Evolutionary conservation across 2,888 invertebrate genomes (phyloP).

Genomic region (Selenia dentaria): DNA sequence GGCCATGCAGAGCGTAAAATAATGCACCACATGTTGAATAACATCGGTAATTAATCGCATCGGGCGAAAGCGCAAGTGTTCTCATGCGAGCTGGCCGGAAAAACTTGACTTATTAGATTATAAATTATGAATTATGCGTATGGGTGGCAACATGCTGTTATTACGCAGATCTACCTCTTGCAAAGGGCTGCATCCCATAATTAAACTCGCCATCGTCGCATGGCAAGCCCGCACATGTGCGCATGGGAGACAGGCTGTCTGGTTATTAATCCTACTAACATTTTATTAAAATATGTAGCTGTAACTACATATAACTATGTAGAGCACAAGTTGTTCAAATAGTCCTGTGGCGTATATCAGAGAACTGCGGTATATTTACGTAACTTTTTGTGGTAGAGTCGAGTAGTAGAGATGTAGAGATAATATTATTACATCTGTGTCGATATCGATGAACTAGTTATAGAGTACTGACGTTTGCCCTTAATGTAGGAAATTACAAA

Average conservation of each 20-base stretch:
- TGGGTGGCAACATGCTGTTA: conserved; percentile 30
- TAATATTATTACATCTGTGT: too few relatives aligned
- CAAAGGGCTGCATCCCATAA: conserved; percentile 24
- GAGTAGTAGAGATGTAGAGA: too few relatives aligned
- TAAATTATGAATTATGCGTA: conserved; percentile 41
- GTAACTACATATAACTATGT: too few relatives aligned
- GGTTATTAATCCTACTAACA: conserved; percentile 1
- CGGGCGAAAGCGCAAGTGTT: conserved; percentile 76
- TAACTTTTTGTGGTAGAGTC: too few relatives aligned
- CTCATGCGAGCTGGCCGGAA: conserved; percentile 64
- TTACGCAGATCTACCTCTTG: conserved; percentile 30
- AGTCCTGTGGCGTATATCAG: too few relatives aligned
- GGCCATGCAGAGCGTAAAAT: conserved; percentile 64
- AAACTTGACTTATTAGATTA: conserved; percentile 58
- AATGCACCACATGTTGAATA: conserved; percentile 78
- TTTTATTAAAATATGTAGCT: too few relatives aligned
- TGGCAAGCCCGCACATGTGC: conserved; percentile 27
- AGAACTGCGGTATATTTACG: too few relatives aligned
- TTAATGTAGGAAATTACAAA: too few relatives aligned
- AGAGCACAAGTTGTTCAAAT: too few relatives aligned
- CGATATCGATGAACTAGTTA: too few relatives aligned
- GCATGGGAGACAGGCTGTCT: conserved; percentile 29
- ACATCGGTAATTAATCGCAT: conserved; percentile 71
- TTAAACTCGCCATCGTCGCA: conserved; percentile 28
- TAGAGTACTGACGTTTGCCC: too few relatives aligned